phyloP scores from a whole-genome alignment of 1,140 invertebrate genomes.

The Drosophila lacteicornis region DNA sequence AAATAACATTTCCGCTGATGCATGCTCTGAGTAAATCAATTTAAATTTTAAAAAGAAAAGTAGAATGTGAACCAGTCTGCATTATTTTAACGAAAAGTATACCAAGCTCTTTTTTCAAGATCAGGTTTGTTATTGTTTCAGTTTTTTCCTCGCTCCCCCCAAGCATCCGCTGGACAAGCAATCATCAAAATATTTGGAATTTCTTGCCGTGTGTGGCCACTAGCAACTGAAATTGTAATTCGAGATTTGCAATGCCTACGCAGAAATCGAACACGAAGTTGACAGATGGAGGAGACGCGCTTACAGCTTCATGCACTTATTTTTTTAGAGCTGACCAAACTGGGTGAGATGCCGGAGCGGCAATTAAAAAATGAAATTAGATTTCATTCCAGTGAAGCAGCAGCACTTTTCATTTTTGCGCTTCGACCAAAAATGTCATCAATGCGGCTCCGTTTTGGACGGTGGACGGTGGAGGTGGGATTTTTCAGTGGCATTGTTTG shows the following conservation, averaged over 20 bases:
- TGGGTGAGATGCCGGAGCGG: constrained; percentile 40
- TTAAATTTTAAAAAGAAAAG: too few species aligned
- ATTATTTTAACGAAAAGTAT: background rate
- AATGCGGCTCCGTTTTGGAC: constrained; percentile 44
- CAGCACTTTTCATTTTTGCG: constrained; percentile 69
- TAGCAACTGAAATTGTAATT: constrained; percentile 19
- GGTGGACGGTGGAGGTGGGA: constrained; percentile 24
- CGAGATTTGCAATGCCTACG: constrained; percentile 32
- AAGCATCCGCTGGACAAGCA: constrained; percentile 8
- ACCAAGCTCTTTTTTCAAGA: background rate
- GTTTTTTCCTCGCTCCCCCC: background rate
- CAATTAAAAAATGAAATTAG: constrained; percentile 82
- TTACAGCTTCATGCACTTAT: constrained; percentile 33
- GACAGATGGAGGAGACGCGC: constrained; percentile 23
- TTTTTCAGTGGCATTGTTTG: constrained; percentile 58
- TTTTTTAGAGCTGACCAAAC: constrained; percentile 17
- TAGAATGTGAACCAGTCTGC: too few species aligned
- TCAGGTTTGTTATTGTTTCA: constrained; percentile 8
- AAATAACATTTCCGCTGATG: too few species aligned
- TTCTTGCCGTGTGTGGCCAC: constrained; percentile 23
- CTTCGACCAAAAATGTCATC: constrained; percentile 44
- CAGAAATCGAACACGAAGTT: constrained; percentile 36
- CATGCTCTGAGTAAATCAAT: too few species aligned
- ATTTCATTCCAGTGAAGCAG: constrained; percentile 65
- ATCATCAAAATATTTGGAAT: constrained; percentile 20